These are phyloP conservation scores for Linnaemya tessellans DNA, from an alignment of 2,888 invertebrate species.

Conservation along the genomic window DNA sequence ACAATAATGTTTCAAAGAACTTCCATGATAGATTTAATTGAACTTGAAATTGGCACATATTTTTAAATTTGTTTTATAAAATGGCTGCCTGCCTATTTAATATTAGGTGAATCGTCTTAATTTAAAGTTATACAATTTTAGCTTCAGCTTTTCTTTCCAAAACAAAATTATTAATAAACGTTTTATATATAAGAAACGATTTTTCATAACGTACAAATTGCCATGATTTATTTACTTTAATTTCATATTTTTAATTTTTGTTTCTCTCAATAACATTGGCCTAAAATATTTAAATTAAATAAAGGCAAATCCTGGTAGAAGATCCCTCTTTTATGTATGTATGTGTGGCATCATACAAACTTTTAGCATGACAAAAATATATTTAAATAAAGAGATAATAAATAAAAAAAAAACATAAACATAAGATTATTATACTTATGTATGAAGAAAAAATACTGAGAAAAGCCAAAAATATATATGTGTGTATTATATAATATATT, in stretches of 20 bases:
- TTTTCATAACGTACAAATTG: slow-evolving; percentile 14
- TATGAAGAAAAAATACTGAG: neutral
- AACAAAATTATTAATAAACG: no score
- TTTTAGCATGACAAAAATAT: neutral
- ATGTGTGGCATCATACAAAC: neutral
- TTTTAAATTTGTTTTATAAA: neutral
- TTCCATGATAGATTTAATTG: no score
- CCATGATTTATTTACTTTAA: neutral
- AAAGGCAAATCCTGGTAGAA: slow-evolving; percentile 52
- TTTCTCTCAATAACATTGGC: slow-evolving; percentile 45
- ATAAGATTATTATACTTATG: neutral
- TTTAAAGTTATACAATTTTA: neutral
- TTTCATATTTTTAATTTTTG: slow-evolving; percentile 20
- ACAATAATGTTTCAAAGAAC: no score
- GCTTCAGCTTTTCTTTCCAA: neutral
- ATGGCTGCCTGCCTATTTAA: neutral
- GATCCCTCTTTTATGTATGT: slow-evolving; percentile 30
- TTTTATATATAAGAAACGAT: slow-evolving; percentile 17
- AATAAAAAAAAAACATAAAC: slow-evolving; percentile 9
- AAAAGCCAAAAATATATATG: neutral
- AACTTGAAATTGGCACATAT: no score
- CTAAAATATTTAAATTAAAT: slow-evolving; percentile 22
- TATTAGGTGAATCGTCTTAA: neutral
- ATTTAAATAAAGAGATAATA: slow-evolving; percentile 44
- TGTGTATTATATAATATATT: neutral